These are phyloP conservation scores for Ascaphus truei DNA, from an alignment of 2,113 vertebrate species.

Conservation along the genomic window DNA sequence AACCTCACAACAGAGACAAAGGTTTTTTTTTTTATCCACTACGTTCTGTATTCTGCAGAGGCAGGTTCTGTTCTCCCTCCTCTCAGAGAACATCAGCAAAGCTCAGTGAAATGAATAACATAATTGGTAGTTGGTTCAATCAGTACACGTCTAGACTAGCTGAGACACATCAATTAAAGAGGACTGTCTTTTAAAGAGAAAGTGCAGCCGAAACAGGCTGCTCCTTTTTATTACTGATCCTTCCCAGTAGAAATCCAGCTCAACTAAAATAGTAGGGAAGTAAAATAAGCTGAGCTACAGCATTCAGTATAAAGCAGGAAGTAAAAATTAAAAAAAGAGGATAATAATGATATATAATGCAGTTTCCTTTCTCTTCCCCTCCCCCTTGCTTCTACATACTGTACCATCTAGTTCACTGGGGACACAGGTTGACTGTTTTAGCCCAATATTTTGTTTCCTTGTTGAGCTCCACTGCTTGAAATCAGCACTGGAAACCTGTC, in stretches of 20 bases:
- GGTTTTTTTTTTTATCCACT: neutral
- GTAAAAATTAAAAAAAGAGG: neutral
- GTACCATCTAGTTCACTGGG: constrained; percentile 6
- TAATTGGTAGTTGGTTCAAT: constrained; percentile 57
- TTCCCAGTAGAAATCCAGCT: constrained; percentile 50
- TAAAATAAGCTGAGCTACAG: no score
- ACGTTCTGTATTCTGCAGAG: constrained; percentile 10
- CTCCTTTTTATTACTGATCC: constrained; percentile 48
- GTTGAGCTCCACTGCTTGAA: constrained; percentile 36
- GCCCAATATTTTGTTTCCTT: constrained; percentile 7
- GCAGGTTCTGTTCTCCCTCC: constrained; percentile 50
- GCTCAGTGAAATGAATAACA: constrained; percentile 61
- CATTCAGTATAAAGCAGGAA: constrained; percentile 34
- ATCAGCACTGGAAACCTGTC: constrained; percentile 30
- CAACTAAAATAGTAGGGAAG: constrained; percentile 28
- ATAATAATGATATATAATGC: neutral
- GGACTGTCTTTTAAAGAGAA: constrained; percentile 54
- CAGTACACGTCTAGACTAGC: constrained; percentile 63
- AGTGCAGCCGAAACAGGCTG: constrained; percentile 49
- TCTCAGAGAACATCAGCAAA: constrained; percentile 52
- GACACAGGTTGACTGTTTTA: neutral
- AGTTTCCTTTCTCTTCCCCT: neutral
- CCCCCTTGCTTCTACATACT: neutral
- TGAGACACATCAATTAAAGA: constrained; percentile 65
- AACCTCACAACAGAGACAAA: constrained; percentile 2